Percentiles rank a stretch among this genome's conserved stretches.
phyloP scores from a whole-genome alignment of 2,888 invertebrate genomes.

The Calliphora vomitoria region DNA sequence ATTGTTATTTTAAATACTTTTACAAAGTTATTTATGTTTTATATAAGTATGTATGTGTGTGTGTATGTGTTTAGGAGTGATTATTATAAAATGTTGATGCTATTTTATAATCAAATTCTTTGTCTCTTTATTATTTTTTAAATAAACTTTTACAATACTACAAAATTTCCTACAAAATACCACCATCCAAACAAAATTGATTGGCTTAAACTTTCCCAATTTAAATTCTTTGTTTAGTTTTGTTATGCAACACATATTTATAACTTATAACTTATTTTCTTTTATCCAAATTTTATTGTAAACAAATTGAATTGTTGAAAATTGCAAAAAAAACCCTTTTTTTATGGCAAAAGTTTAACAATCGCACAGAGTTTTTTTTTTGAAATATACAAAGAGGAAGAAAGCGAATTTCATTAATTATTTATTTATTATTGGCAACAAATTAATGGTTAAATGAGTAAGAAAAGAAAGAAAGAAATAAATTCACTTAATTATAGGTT shows the following conservation, averaged over 20 bases:
- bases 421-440: not conserved
- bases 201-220: conserved; percentile 2
- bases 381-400: conserved; percentile 11
- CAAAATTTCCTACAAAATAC: not conserved
- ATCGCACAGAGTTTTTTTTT: not conserved
- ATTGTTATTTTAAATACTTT: not conserved
- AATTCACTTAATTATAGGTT: not conserved
- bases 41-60: no score
- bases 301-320: conserved; percentile 1
- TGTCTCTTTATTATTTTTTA: not conserved
- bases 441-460: not conserved
- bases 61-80: not conserved
- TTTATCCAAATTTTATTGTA: not conserved
- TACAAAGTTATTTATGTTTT: not conserved
- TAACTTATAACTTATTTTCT: not conserved
- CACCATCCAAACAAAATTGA: no score
- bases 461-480: not conserved
- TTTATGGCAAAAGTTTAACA: not conserved
- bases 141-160: not conserved
- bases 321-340: not conserved
- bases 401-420: conserved; percentile 6
- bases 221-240: conserved; percentile 22
- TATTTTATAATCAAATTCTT: conserved; percentile 6
- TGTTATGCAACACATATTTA: conserved; percentile 15
- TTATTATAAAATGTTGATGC: not conserved